A percentile compares a stretch with the other conserved stretches of the same genome.
Conservation (phyloP, 2,113 vertebrate species). For the Microcebus jonahi region DNA sequence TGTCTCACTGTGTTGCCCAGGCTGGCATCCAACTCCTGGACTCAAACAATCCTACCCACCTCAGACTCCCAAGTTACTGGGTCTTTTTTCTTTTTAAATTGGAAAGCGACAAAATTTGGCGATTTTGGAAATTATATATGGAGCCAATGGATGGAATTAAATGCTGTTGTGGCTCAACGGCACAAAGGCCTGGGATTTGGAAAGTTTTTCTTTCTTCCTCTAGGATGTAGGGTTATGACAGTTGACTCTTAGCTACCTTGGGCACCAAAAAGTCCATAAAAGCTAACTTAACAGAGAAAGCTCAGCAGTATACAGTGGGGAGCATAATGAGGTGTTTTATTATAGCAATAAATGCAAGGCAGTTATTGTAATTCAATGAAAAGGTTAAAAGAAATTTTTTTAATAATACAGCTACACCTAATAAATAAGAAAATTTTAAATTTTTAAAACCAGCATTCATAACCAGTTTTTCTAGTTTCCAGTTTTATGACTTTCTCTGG, state of each 20-base stretch:
- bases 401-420: not conserved
- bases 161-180: not conserved
- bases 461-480: slow-evolving; percentile 29
- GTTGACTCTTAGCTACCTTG: not conserved
- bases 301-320: not conserved
- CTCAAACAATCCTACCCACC: no score
- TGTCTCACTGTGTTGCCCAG: no score
- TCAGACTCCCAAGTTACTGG: no score
- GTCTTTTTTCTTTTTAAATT: slow-evolving; percentile 24
- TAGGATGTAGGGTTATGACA: not conserved
- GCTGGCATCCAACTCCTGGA: no score
- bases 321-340: not conserved
- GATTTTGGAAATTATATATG: not conserved
- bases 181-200: not conserved
- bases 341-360: not conserved
- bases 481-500: slow-evolving; percentile 41
- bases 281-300: not conserved
- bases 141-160: not conserved
- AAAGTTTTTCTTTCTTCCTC: not conserved
- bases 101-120: not conserved
- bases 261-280: not conserved
- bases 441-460: slow-evolving; percentile 33
- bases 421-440: not conserved
- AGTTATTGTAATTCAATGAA: not conserved
- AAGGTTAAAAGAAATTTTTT: slow-evolving; percentile 6